phyloP scores from a whole-genome alignment of 37 sponge, comb jelly and placozoan species.

The Bolinopsis microptera region DNA sequence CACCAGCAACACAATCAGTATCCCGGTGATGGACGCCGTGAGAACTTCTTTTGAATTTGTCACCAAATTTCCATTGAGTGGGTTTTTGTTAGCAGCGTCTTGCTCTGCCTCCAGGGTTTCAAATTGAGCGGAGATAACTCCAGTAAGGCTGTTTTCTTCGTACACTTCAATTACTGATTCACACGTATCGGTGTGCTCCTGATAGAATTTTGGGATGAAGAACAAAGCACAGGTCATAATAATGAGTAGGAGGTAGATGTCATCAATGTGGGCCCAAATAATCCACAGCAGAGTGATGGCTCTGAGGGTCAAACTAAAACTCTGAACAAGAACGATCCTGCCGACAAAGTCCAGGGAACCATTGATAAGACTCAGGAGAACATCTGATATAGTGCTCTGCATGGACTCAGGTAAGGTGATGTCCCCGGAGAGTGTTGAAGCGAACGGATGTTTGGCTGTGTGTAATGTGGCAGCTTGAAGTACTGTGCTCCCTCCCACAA shows the following conservation, averaged over 20 bases:
- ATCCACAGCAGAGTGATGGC: neutral
- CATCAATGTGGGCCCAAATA: constrained; percentile 37
- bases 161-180: constrained; percentile 14
- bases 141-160: neutral
- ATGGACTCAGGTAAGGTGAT: neutral
- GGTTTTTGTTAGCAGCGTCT: neutral
- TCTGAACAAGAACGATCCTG: constrained; percentile 40
- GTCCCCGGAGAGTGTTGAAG: neutral
- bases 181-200: neutral
- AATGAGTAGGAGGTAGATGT: neutral
- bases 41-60: constrained; percentile 11
- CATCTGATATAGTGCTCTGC: neutral
- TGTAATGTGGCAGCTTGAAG: constrained; percentile 2
- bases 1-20: constrained; percentile 9
- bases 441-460: constrained; percentile 5
- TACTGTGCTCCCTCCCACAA: neutral
- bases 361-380: neutral
- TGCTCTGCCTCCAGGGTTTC: neutral
- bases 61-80: neutral
- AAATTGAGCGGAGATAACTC: neutral
- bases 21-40: constrained; percentile 6
- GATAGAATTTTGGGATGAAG: neutral
- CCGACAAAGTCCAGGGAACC: constrained; percentile 24
- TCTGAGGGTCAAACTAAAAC: neutral
- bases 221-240: neutral